These are phyloP conservation scores for Drosophila subquinaria DNA, from an alignment of 2,888 invertebrate genomes.

Conservation along the genomic window DNA sequence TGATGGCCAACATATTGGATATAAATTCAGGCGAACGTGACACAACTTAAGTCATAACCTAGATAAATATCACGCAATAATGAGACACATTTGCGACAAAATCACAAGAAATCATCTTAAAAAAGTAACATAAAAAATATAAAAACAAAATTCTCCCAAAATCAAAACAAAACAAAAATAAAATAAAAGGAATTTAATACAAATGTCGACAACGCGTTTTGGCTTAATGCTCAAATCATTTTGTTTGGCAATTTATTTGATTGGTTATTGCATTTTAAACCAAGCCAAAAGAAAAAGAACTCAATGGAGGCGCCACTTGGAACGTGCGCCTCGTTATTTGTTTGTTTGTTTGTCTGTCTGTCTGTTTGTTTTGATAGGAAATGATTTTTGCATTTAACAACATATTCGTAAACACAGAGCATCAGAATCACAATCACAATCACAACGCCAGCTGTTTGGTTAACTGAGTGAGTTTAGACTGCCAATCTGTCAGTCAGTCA, in stretches of 20 bases:
- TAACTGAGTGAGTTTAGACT: slow-evolving; percentile 54
- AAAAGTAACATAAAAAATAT: slow-evolving; percentile 8
- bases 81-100: slow-evolving; percentile 75
- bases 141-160: slow-evolving; percentile 12
- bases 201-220: slow-evolving; percentile 55
- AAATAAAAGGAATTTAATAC: slow-evolving; percentile 35
- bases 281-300: slow-evolving; percentile 66
- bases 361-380: slow-evolving; percentile 76
- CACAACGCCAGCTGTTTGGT: slow-evolving; percentile 41
- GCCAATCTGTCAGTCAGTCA: slow-evolving; percentile 42
- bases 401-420: slow-evolving; percentile 66
- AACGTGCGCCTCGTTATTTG: slow-evolving; percentile 61
- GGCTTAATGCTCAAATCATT: slow-evolving; percentile 76
- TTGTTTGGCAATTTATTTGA: slow-evolving; percentile 78
- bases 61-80: slow-evolving; percentile 80
- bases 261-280: slow-evolving; percentile 81
- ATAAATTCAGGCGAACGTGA: slow-evolving; percentile 76
- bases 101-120: slow-evolving; percentile 41
- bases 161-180: slow-evolving; percentile 4
- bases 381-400: slow-evolving; percentile 82
- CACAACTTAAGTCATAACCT: slow-evolving; percentile 81
- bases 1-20: slow-evolving; percentile 76
- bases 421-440: slow-evolving; percentile 37
- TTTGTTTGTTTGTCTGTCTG: slow-evolving; percentile 18
- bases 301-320: slow-evolving; percentile 41